Evolutionary conservation across 2,888 invertebrate species (phyloP).

Genomic region (Drosophila picticornis): DNA sequence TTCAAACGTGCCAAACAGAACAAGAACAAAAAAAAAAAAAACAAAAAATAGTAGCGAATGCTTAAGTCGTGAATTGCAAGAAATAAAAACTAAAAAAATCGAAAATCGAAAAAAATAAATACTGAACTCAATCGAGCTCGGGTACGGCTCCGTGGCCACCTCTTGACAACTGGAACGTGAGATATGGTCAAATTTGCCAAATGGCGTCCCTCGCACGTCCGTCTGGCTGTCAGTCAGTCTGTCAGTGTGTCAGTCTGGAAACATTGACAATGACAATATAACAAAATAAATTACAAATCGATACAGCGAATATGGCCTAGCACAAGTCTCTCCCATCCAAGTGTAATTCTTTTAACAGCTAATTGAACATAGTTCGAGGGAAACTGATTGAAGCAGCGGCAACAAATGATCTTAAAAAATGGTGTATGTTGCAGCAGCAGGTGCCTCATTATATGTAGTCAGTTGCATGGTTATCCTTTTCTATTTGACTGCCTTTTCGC

Average conservation of each 20-base stretch:
- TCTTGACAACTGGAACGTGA: conserved; percentile 32
- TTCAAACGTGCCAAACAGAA: conserved; percentile 52
- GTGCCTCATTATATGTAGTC: background rate
- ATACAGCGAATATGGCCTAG: background rate
- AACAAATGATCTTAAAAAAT: background rate
- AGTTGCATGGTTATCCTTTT: background rate
- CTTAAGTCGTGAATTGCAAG: background rate
- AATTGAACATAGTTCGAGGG: background rate
- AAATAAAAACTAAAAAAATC: background rate
- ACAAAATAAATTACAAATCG: background rate
- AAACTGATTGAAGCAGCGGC: background rate
- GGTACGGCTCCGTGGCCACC: background rate
- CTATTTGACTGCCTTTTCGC: background rate
- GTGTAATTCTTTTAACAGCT: background rate
- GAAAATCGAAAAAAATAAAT: background rate
- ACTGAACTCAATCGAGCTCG: background rate
- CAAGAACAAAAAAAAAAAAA: conserved; percentile 17
- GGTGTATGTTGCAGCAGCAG: background rate
- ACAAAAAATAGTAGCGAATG: background rate
- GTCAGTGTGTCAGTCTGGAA: background rate
- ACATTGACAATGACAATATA: conserved; percentile 13
- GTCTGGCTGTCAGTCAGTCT: background rate
- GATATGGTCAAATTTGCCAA: conserved; percentile 29
- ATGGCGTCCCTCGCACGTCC: conserved; percentile 21
- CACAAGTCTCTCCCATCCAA: background rate